Percentiles rank a stretch among this genome's conserved stretches.
Conservation (phyloP, 2,113 vertebrate genomes). For the Anas platyrhynchos region DNA sequence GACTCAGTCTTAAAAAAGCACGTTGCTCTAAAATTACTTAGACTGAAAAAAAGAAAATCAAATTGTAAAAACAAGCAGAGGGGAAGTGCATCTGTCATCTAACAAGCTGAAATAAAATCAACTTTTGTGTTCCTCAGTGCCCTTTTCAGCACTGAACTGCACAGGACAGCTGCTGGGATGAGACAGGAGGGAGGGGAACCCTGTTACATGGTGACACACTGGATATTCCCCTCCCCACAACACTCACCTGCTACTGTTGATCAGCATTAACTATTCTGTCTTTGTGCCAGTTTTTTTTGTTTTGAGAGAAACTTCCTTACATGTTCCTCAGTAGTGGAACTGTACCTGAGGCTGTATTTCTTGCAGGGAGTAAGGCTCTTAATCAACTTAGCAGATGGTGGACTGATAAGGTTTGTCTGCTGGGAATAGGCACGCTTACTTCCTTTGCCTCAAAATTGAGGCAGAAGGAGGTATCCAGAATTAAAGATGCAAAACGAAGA, state of each 20-base stretch:
- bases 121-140: neutral
- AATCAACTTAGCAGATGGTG: too few species aligned
- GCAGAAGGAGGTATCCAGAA: neutral
- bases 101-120: neutral
- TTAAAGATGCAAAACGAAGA: neutral
- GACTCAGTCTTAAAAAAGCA: neutral
- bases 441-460: neutral
- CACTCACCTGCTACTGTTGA: neutral
- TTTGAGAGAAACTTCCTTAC: neutral
- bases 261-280: neutral
- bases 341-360: neutral
- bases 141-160: neutral
- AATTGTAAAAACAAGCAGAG: accelerated
- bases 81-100: neutral
- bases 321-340: too few species aligned
- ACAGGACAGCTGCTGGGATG: neutral
- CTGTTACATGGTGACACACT: neutral
- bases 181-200: neutral
- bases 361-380: neutral
- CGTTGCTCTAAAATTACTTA: neutral
- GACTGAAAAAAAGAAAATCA: neutral
- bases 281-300: neutral
- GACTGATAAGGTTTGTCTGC: neutral
- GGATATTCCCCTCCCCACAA: accelerated
- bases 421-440: too few species aligned